Base-by-base conservation (phyloP, 2,113 vertebrate species). In the Deroptyus accipitrinus region DNA sequence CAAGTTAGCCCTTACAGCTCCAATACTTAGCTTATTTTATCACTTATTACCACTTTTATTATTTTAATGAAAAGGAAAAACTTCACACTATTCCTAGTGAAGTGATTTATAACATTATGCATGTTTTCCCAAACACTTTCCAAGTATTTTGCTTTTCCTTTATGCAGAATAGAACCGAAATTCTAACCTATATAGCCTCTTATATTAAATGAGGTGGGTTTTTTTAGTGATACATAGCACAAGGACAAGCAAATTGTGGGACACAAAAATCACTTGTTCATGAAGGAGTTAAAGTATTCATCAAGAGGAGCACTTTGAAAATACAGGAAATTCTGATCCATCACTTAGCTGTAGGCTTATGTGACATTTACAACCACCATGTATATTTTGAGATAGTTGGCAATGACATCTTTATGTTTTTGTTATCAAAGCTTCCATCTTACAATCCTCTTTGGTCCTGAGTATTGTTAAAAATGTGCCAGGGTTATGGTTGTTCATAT, bases 391-490 rank as follows among this genome's bases (percentile, higher is more conserved):
- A 86, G 81, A 74, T 88, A 79, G 84, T 75, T 96, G 93, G 94
- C 88, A 97, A 94, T 91, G 72, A 83, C 89, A 96, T 92, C 90
- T 97, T 97, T 96, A 95, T 96, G 88, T 92, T 97, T 97, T 94
- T 83, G 91, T 96, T 95, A 94, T 76, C 81, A 97, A 97, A 97
- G 68, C 78, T 94, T 76, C 76, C 84, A 89, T 96, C 73, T 93
- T 84, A 87, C 54, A 94, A 90, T 57, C 49, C 73, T 68, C 91
- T 96, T 95, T 97, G 86, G 82, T 96, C 70, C 89, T 61, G 37
- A 61, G 55, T 64, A 67, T 73, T 89, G 88, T 95, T 95, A 90
- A 89, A 83, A 95, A 68, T 87, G 57, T 95, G 77, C 49, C 72
- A 90, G 78, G 89, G 92, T 96, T 96, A 94, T 80, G n/a, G 61